Conservation (phyloP, 2,113 vertebrate genomes). For the Hydrochoerus hydrochaeris region DNA sequence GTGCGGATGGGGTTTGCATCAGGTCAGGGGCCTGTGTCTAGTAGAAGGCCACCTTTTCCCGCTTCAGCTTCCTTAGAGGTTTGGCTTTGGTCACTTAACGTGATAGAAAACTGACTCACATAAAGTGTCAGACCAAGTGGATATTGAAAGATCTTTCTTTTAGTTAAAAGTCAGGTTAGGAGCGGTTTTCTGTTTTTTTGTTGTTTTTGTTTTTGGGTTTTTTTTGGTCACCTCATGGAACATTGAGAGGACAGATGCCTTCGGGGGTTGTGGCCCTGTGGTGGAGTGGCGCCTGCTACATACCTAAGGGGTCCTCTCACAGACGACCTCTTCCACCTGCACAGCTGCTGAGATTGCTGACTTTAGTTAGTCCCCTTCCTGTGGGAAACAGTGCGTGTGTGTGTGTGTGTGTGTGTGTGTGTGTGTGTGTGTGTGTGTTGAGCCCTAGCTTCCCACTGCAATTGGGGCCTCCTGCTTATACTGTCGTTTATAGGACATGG, state of each 20-base stretch:
- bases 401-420: background rate
- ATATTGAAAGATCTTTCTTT: background rate
- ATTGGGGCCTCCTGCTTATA: background rate
- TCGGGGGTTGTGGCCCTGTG: background rate
- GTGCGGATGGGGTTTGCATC: background rate
- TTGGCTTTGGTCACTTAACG: background rate
- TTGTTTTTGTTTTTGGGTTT: too few species aligned
- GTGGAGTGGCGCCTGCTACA: background rate
- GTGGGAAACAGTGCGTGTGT: rapidly evolving
- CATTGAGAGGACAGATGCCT: rapidly evolving
- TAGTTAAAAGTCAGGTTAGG: background rate
- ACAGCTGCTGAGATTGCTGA: too few species aligned
- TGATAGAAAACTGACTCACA: background rate
- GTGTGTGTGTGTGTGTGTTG: background rate
- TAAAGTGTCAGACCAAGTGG: background rate
- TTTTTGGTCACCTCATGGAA: background rate
- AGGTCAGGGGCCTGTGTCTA: background rate
- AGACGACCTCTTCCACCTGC: background rate
- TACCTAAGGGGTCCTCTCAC: background rate
- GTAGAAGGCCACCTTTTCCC: too few species aligned
- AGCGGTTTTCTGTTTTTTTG: too few species aligned
- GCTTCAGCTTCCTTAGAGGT: background rate
- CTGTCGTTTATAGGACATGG: rapidly evolving
- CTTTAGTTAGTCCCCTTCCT: background rate
- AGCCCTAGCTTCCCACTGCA: background rate